Base-by-base conservation (phyloP, 2,113 vertebrate species). In the Anoura caudifer region DNA sequence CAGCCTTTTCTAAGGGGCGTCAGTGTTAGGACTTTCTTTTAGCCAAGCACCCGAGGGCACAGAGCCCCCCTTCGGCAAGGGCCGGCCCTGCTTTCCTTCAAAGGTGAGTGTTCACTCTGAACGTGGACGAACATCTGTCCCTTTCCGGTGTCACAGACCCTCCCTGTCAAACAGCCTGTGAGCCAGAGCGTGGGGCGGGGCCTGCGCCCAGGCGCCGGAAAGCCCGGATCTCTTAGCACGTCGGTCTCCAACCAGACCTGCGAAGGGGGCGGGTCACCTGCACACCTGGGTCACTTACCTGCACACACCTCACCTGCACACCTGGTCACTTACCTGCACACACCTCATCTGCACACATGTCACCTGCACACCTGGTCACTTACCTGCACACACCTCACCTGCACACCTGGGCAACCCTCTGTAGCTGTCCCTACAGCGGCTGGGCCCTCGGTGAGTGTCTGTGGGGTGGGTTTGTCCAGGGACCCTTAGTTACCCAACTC, bases 191-290 rank as follows among this genome's bases (percentile, higher is more conserved):
- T 4, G 1, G 15, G 24, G 2, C 50, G 6, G 2, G 8, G 26
- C 76, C 56, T 36, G 11, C 59, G 41, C 9, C 52, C 26, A 11
- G 67, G 45, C 4, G 3, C 24, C 38, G 4, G 0, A 14, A 13
- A 31, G 4, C 36, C 31, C 0, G 2, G 15, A 3, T 36, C 15
- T 3, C 3, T 63, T 14, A 20, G 54, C 0, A 0, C 0, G 0
- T 20, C 4, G 1, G 9, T 69, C 56, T 84, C 28, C 20, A 36
- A 28, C 0, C 0, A 5, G 67, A 1, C 20, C 41, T 41, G 54
- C 0, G 3, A 15, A 24, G 2, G 5, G 4, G 4, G 8, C 11
- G 4, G 14, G 22, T 45, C 72, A 45, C 24, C 24, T 73, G 52
- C 3, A 28, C 26, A 16, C 7, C 1, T 54, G 52, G 52, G 52